These are phyloP conservation scores for Andrena praecox DNA, from an alignment of 2,888 invertebrate species.

Conservation along the genomic window DNA sequence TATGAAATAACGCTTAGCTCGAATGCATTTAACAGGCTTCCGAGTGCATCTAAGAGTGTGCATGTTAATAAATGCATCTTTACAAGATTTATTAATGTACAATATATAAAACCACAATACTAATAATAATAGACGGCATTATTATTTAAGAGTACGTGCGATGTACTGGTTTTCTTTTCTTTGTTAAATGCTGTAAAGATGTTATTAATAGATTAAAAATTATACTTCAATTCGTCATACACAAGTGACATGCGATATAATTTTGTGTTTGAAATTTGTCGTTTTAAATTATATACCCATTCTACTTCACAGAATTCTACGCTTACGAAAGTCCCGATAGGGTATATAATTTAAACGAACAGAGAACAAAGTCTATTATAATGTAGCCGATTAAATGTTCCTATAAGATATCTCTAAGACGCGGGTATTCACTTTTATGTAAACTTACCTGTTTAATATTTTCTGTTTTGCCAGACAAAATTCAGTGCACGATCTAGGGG, in stretches of 20 bases:
- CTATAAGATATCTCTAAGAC: slow-evolving; percentile 7
- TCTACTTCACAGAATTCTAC: slow-evolving; percentile 6
- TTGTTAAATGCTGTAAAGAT: background rate
- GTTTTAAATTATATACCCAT: background rate
- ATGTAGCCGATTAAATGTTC: slow-evolving; percentile 33
- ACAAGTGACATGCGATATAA: background rate
- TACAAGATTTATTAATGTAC: background rate
- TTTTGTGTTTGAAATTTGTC: background rate
- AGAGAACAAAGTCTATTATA: slow-evolving; percentile 12
- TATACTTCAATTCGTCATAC: slow-evolving; percentile 2
- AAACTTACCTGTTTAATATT: slow-evolving; percentile 40
- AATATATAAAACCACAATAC: too few species aligned
- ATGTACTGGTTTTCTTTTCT: too few species aligned
- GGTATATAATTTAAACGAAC: slow-evolving; percentile 1
- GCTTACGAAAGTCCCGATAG: background rate
- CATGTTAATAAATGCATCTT: slow-evolving; percentile 25
- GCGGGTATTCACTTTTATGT: background rate
- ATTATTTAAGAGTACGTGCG: too few species aligned
- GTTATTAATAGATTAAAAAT: background rate
- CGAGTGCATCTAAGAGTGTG: slow-evolving; percentile 13
- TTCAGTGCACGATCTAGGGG: slow-evolving; percentile 93
- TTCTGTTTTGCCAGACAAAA: slow-evolving; percentile 88
- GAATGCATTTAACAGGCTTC: slow-evolving; percentile 46
- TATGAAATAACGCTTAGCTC: slow-evolving; percentile 43
- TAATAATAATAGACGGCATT: too few species aligned